Evolutionary conservation across 2,113 vertebrate species (phyloP), one percentile per base, ranked within the genome.

Genomic region (Onychorhynchus coronatus): DNA sequence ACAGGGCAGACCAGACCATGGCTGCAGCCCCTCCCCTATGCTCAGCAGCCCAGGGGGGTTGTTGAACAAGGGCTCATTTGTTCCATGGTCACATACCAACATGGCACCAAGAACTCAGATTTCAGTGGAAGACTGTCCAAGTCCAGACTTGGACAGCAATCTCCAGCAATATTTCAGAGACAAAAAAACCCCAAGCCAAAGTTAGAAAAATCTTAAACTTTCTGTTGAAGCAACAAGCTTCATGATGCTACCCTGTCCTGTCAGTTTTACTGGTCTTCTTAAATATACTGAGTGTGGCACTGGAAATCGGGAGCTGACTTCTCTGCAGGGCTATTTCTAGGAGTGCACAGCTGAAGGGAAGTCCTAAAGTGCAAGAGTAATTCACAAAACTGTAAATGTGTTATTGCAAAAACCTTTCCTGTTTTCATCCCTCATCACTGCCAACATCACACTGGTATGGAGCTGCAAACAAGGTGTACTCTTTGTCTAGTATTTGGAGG

Each of bases 391-490:
- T 8, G 3, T 28, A 22, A 58, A 55, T 2, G 1, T 9, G 10
- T 47, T 52, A n/a, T 1, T 53, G 59, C 37, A 85, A 65, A 56
- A 72, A 28, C 18, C 28, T 5, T 8, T 41, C n/a, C 59, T 28
- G 10, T 41, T 42, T 24, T 50, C 46, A 41, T 13, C 35, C 5
- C 10, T 79, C 42, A 41, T 24, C 15, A 15, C 35, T 42, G 75
- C 55, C 31, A 28, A 1, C 4, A 14, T 30, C 76, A 58, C 4
- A 3, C 13, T 6, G 28, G 12, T 17, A 35, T 1, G n/a, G 30
- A 84, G 52, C 4, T 41, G n/a, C 18, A 88, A 67, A 66, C 37
- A 52, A 42, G 50, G 59, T 4, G 3, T 37, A 28, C 24, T 62
- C 41, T 62, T 79, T 35, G 37, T 31, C 14, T 24, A 11, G 19